Evolutionary conservation across 2,888 invertebrate species (phyloP), one percentile per base, ranked within the genome.

Genomic region (Orthosia gracilis): DNA sequence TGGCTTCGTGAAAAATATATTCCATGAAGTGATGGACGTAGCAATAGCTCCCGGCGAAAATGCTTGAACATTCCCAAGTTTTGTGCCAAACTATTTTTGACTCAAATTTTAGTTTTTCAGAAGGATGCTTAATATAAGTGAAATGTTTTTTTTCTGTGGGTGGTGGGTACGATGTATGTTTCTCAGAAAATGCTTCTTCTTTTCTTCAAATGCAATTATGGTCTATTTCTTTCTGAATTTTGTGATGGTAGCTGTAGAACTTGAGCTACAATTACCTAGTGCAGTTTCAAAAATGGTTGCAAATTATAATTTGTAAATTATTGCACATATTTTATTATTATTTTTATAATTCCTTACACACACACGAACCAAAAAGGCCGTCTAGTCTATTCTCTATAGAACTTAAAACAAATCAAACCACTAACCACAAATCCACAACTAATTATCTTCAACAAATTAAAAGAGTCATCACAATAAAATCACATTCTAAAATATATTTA

Each of bases 1-100:
- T 89, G 88, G 89, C 90, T 90, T 91, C 89, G 89, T 91, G 90
- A 92, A 93, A 94, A 93, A 94, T 94, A 90, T 92, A 93, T 92
- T 93, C 69, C 73, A 84, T 80, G 81, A 84, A 85, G 84, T 89
- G 87, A 88, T 86, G 88, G 85, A 87, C 84, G 78, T 47, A 73
- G 55, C 57, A 65, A 73, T 31, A 50, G 62, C 59, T 69, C 31
- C 21, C 21, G 49, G 55, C 62, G 89, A 92, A 94, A 91, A 91
- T 91, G 90, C 89, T 90, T 92, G 88, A 64, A 78, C 69, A 76
- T 76, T 67, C 31, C 52, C 52, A 69, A 77, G 69, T 71, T 74
- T 73, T 83, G 49, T n/a, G 12, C 40, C 40, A 57, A 58, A 55
- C 55, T 9, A 66, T 76, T 76, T 82, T 83, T 18, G 15, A 58